These are phyloP conservation scores for Cephalopterus ornatus DNA, from an alignment of 2,113 vertebrate genomes.

Conservation along the genomic window DNA sequence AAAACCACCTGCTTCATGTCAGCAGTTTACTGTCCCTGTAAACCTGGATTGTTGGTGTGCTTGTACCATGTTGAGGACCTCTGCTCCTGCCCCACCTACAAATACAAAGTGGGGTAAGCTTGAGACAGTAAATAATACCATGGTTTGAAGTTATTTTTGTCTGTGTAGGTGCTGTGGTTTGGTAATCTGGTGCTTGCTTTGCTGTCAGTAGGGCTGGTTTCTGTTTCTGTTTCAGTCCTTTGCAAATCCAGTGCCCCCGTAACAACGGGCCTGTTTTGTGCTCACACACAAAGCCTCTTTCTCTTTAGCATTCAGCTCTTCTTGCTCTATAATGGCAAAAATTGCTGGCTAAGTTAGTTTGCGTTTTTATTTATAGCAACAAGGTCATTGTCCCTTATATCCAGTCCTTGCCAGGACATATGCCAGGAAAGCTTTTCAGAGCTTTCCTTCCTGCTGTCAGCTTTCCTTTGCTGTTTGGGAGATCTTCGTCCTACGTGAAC, in stretches of 20 bases:
- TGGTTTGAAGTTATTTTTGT: background rate
- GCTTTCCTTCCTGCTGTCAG: background rate
- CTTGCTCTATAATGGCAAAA: background rate
- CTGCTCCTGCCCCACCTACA: constrained; percentile 84
- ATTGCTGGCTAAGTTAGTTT: background rate
- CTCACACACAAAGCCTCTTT: background rate
- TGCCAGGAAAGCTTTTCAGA: background rate
- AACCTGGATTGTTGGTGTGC: constrained; percentile 85
- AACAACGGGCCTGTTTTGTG: background rate
- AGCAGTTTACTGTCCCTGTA: constrained; percentile 87
- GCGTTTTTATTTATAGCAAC: background rate
- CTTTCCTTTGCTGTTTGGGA: background rate
- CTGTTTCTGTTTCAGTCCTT: background rate
- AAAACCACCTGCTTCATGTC: constrained; percentile 98
- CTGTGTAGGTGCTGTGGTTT: rapidly evolving
- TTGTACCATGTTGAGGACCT: constrained; percentile 85
- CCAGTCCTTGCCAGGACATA: background rate
- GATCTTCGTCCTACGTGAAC: background rate
- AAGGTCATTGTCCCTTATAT: background rate
- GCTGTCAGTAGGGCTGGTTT: background rate
- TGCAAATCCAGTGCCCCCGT: background rate
- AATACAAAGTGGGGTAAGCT: constrained; percentile 89
- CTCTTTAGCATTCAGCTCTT: background rate
- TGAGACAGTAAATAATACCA: background rate
- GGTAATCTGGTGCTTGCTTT: background rate